phyloP scores from a whole-genome alignment of 2,888 invertebrate species.

The Drosophila leonis region DNA sequence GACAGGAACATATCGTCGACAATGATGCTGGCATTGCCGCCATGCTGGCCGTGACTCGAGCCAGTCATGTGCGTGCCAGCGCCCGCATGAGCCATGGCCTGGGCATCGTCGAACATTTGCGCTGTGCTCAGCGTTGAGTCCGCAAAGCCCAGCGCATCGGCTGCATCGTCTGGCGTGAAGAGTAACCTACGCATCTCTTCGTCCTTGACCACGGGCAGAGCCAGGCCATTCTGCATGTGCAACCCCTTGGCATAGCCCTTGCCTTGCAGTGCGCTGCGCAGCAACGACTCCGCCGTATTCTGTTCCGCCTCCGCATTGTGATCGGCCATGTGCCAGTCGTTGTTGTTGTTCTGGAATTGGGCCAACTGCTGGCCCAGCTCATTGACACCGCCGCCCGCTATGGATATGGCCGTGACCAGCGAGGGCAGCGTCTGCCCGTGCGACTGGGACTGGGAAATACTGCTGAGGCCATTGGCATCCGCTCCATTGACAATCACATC shows the following conservation, averaged over 20 bases:
- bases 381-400: slow-evolving; percentile 64
- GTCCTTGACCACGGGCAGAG: slow-evolving; percentile 86
- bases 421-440: slow-evolving; percentile 79
- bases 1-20: slow-evolving; percentile 86
- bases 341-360: slow-evolving; percentile 89
- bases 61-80: slow-evolving; percentile 42
- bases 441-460: slow-evolving; percentile 71
- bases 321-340: slow-evolving; percentile 93
- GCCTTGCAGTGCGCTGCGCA: slow-evolving; percentile 93
- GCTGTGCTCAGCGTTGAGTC: slow-evolving; percentile 84
- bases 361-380: slow-evolving; percentile 86
- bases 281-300: slow-evolving; percentile 89
- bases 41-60: slow-evolving; percentile 59
- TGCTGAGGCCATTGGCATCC: slow-evolving; percentile 68
- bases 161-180: slow-evolving; percentile 86
- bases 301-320: slow-evolving; percentile 88
- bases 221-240: slow-evolving; percentile 84
- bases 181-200: slow-evolving; percentile 87
- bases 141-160: slow-evolving; percentile 84
- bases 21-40: slow-evolving; percentile 79
- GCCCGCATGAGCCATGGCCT: slow-evolving; percentile 59
- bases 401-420: slow-evolving; percentile 79
- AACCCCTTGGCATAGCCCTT: slow-evolving; percentile 87
- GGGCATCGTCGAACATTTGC: slow-evolving; percentile 85
- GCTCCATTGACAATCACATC: slow-evolving; percentile 73